Conservation (phyloP, 1,140 invertebrate genomes). For the Daktulosphaira vitifoliae region DNA sequence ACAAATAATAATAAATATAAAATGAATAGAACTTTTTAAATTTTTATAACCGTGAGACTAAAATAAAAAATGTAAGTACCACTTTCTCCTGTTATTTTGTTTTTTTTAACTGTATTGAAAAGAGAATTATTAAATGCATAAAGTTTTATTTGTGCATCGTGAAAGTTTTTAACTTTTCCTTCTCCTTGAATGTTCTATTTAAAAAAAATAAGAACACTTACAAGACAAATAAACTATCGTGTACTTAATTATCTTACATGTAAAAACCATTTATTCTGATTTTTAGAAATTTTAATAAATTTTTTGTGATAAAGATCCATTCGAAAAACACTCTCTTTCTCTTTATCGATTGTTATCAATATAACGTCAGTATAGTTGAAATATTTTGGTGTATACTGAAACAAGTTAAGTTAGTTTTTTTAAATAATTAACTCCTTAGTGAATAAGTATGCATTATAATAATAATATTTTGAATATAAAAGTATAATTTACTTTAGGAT, state of each 20-base stretch:
- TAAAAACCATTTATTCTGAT: constrained; percentile 7
- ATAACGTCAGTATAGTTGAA: constrained; percentile 20
- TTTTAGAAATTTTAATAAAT: background rate
- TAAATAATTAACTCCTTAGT: too few relatives aligned
- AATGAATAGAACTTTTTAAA: background rate
- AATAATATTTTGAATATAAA: too few relatives aligned
- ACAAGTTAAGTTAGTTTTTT: too few relatives aligned
- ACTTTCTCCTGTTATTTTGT: background rate
- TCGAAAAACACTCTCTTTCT: constrained; percentile 13
- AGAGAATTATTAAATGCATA: constrained; percentile 2
- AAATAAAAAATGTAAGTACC: too few relatives aligned
- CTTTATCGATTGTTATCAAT: background rate
- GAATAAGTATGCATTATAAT: too few relatives aligned
- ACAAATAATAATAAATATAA: too few relatives aligned
- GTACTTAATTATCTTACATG: too few relatives aligned
- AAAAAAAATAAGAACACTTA: too few relatives aligned
- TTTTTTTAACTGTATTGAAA: background rate
- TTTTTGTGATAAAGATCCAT: background rate
- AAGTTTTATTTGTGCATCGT: background rate
- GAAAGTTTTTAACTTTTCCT: constrained; percentile 4
- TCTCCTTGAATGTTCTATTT: constrained; percentile 14
- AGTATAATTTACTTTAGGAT: too few relatives aligned
- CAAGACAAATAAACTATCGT: too few relatives aligned
- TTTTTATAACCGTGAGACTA: too few relatives aligned
- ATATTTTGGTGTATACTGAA: constrained; percentile 10